Percentiles rank a stretch among this genome's conserved stretches.
These are phyloP conservation scores for Pentamera pediparva DNA, from an alignment of 53 echinoderm and acorn worm genomes.

Conservation along the genomic window DNA sequence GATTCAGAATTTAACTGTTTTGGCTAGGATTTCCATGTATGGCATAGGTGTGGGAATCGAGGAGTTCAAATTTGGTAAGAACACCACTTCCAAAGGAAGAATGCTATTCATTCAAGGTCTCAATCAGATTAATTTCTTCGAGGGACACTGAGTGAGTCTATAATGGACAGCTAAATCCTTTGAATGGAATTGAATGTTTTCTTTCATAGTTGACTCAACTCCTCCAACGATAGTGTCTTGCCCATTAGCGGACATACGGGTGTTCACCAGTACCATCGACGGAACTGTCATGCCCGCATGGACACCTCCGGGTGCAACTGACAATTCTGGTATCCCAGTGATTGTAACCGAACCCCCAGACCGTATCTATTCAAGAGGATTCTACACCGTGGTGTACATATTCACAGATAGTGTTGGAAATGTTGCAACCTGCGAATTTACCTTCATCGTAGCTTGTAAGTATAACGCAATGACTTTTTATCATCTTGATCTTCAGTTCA, in stretches of 20 bases:
- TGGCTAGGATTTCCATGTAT: too few relatives aligned
- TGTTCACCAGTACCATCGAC: constrained; percentile 3
- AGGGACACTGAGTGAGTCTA: too few relatives aligned
- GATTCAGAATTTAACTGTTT: too few relatives aligned
- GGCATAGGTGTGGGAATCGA: too few relatives aligned
- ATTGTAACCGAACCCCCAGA: constrained; percentile 35
- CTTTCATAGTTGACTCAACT: constrained; percentile 18
- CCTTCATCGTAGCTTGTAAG: constrained; percentile 50
- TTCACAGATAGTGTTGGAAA: constrained; percentile 61
- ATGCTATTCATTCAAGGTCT: too few relatives aligned
- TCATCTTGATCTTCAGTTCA: neutral
- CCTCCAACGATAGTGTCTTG: constrained; percentile 34
- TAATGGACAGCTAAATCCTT: too few relatives aligned
- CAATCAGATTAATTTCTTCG: too few relatives aligned
- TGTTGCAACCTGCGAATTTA: constrained; percentile 43
- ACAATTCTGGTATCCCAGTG: constrained; percentile 46
- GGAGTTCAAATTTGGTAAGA: too few relatives aligned
- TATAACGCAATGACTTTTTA: too few relatives aligned
- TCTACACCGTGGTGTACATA: constrained; percentile 46
- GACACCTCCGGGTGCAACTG: constrained; percentile 53
- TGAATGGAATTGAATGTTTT: neutral
- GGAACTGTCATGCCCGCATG: constrained; percentile 20
- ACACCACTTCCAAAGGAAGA: too few relatives aligned
- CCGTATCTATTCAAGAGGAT: constrained; percentile 48
- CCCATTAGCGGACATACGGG: constrained; percentile 2